A percentile compares a stretch with the other conserved stretches of the same genome.
These are phyloP conservation scores for Forbesichthys papilliferus DNA, from an alignment of 2,113 vertebrate genomes.

Conservation along the genomic window DNA sequence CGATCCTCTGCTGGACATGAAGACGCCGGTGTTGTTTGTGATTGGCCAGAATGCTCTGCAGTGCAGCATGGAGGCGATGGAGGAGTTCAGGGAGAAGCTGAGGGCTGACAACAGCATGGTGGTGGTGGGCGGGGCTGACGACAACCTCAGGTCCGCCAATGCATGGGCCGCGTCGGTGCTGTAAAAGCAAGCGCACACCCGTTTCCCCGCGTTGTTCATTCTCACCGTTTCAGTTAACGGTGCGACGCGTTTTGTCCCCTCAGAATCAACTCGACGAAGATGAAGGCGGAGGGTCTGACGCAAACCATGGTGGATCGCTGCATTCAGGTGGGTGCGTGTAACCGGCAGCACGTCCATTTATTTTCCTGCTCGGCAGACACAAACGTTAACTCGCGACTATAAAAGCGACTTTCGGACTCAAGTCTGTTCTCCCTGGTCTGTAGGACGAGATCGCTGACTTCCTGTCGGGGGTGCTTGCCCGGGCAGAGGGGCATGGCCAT, in stretches of 20 bases:
- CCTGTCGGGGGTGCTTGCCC: constrained; percentile 87
- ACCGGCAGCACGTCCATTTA: not conserved
- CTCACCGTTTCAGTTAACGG: not conserved
- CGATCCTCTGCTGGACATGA: constrained; percentile 97
- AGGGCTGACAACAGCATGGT: constrained; percentile 96
- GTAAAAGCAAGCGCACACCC: not conserved
- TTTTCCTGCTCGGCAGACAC: constrained; percentile 1
- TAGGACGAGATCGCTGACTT: constrained; percentile 98
- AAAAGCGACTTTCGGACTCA: not conserved
- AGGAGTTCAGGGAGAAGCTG: constrained; percentile 96
- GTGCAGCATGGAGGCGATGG: constrained; percentile 90
- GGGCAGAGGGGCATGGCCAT: constrained; percentile 82
- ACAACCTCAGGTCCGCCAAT: constrained; percentile 87
- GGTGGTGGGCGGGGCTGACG: constrained; percentile 93
- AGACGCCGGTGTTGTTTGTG: constrained; percentile 94
- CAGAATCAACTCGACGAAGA: constrained; percentile 95
- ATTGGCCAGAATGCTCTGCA: constrained; percentile 93
- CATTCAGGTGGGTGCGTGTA: constrained; percentile 84
- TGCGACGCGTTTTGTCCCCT: constrained; percentile 4
- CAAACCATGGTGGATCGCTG: constrained; percentile 99
- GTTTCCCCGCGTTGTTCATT: constrained; percentile 1
- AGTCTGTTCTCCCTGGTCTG: not conserved
- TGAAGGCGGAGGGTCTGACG: constrained; percentile 91
- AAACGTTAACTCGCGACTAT: not conserved
- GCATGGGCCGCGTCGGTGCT: not conserved